Conservation (phyloP, 2,888 invertebrate species). For the Catonia carolina region DNA sequence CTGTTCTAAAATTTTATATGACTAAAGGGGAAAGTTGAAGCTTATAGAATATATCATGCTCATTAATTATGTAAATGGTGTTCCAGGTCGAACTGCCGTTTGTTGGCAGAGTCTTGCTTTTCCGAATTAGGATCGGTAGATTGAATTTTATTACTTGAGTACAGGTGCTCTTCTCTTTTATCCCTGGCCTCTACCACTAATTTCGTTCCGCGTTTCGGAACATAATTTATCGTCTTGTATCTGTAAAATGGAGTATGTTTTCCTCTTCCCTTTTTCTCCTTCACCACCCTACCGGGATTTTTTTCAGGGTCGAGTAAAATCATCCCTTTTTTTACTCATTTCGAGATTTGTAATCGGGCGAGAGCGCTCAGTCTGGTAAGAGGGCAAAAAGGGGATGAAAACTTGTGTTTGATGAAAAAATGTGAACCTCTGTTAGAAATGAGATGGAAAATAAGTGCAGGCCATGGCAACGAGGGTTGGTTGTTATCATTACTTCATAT, state of each 20-base stretch:
- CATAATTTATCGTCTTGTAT: no score
- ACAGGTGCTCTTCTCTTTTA: background rate
- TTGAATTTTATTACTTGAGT: constrained; percentile 8
- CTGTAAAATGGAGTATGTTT: no score
- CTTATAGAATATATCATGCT: background rate
- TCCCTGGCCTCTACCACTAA: no score
- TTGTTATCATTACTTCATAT: constrained; percentile 13
- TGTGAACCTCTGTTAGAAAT: background rate
- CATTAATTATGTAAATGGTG: no score
- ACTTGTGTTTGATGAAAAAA: constrained; percentile 21
- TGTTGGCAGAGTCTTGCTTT: constrained; percentile 16
- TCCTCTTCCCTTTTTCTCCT: no score
- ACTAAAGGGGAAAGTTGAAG: constrained; percentile 7
- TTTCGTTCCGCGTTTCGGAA: no score
- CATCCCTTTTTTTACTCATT: no score
- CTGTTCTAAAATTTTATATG: background rate
- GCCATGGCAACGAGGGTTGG: background rate
- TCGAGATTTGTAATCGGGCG: no score
- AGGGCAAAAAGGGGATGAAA: constrained; percentile 3
- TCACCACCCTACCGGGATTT: no score
- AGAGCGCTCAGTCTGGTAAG: no score
- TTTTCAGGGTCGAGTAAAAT: no score
- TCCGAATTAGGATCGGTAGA: constrained; percentile 10
- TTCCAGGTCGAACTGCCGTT: no score
- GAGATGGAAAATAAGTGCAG: constrained; percentile 9